Base-by-base conservation (phyloP, 1,140 invertebrate species). In the Zaprionus ornatus region DNA sequence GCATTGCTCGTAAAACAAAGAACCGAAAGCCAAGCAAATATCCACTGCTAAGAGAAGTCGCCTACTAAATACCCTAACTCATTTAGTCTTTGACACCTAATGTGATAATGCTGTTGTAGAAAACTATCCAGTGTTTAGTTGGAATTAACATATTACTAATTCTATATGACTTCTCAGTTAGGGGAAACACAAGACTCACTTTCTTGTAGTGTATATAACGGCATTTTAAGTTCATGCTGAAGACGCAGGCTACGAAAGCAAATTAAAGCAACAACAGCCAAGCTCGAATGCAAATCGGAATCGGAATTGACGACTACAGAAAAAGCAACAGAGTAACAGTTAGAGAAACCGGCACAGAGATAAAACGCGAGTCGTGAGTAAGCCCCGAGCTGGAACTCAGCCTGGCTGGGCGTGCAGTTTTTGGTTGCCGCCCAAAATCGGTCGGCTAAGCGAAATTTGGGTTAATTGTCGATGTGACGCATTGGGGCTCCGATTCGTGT, bases 381-480 rank as follows among this genome's bases (percentile, higher is more conserved):
- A 56, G 84, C 84, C 85, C 25, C 50, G 60, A 78, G 80, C 52
- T 52, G 60, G 21, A 32, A 59, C 54, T 60, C 56, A 55, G 60
- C 23, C 32, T 69, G 67, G 62, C 32, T 69, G 67, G 62, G 57
- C 70, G 76, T 79, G 75, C 78, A 66, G 66, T 21, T 66, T 67
- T 65, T 55, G 48, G 66, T 55, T 74, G 79, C 56, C 62, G 76
- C 76, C 73, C 77, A 70, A 50, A 63, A 77, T 69, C 77, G 84
- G 70, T 57, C 64, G 63, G 65, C 74, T 32, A 80, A 69, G 74
- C 62, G 84, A 80, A 73, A 87, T 84, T 87, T 87, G 81, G 84
- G 84, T 88, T 87, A 87, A 87, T 86, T 90, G 84, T 75, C 60
- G 73, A 64, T 72, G 72, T 71, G 75, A 83, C 80, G 76, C 84